Conservation (phyloP, 1,140 invertebrate genomes). For the Propsilocerus akamusi region DNA sequence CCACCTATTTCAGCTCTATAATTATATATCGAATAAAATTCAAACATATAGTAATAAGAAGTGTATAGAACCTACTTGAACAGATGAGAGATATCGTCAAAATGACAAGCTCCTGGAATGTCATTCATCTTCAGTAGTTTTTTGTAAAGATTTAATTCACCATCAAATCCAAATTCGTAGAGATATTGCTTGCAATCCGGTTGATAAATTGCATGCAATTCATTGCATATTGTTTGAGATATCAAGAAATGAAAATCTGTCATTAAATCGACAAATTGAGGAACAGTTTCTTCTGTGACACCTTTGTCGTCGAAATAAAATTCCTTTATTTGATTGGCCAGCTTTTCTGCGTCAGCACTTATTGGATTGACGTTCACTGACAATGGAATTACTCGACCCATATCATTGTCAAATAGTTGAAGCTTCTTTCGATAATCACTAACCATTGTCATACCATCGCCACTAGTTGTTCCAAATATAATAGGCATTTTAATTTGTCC, state of each 20-base stretch:
- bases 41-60: neutral
- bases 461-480: slow-evolving; percentile 17
- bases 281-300: slow-evolving; percentile 8
- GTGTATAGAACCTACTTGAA: neutral
- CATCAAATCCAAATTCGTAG: neutral
- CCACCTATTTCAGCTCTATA: neutral
- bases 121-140: neutral
- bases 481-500: slow-evolving; percentile 12
- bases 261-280: slow-evolving; percentile 14
- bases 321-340: slow-evolving; percentile 12
- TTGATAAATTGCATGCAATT: slow-evolving; percentile 15
- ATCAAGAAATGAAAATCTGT: slow-evolving; percentile 16
- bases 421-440: slow-evolving; percentile 11
- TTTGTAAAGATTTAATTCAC: neutral
- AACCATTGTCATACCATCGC: slow-evolving; percentile 16
- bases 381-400: slow-evolving; percentile 13
- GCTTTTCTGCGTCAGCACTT: slow-evolving; percentile 6
- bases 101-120: neutral
- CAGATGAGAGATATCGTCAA: neutral
- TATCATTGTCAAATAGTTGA: slow-evolving; percentile 12
- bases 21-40: neutral
- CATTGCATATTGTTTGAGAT: slow-evolving; percentile 12
- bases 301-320: slow-evolving; percentile 17
- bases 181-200: neutral
- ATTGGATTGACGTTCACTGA: slow-evolving; percentile 9